Evolutionary conservation across 1,140 invertebrate species (phyloP).

Genomic region (Carposina sasakii): DNA sequence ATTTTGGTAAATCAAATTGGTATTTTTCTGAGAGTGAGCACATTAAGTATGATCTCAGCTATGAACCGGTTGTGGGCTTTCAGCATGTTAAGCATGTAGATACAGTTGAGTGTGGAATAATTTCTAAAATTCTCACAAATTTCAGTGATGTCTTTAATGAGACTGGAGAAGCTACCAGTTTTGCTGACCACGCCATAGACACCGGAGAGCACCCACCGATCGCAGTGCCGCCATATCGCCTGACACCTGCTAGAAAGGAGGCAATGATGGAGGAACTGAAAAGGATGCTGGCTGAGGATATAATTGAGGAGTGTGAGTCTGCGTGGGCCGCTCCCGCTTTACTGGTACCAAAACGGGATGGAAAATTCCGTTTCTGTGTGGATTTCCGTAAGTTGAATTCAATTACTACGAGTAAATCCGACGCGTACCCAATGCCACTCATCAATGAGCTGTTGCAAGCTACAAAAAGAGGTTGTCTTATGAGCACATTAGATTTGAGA

Average conservation of each 20-base stretch:
- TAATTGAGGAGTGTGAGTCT: constrained; percentile 52
- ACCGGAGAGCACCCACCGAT: constrained; percentile 19
- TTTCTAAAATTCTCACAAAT: not conserved
- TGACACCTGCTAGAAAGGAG: constrained; percentile 18
- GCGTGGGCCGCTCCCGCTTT: constrained; percentile 67
- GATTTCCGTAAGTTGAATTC: constrained; percentile 54
- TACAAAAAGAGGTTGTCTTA: constrained; percentile 41
- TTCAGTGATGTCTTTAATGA: not conserved
- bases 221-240: constrained; percentile 21
- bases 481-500: constrained; percentile 60
- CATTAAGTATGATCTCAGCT: not conserved
- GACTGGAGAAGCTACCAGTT: constrained; percentile 13
- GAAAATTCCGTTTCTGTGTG: constrained; percentile 32
- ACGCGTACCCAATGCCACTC: constrained; percentile 67
- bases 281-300: constrained; percentile 29
- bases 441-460: constrained; percentile 63
- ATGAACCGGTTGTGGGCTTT: not conserved
- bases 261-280: constrained; percentile 14
- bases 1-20: not conserved
- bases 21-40: not conserved
- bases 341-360: constrained; percentile 61
- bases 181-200: constrained; percentile 20
- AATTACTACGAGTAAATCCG: constrained; percentile 36
- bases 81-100: not conserved
- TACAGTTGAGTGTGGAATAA: not conserved